A percentile compares a stretch with the other conserved stretches of the same genome.
These are phyloP conservation scores for Syndactyla subalaris DNA, from an alignment of 2,797 vertebrate genomes.

Conservation along the genomic window DNA sequence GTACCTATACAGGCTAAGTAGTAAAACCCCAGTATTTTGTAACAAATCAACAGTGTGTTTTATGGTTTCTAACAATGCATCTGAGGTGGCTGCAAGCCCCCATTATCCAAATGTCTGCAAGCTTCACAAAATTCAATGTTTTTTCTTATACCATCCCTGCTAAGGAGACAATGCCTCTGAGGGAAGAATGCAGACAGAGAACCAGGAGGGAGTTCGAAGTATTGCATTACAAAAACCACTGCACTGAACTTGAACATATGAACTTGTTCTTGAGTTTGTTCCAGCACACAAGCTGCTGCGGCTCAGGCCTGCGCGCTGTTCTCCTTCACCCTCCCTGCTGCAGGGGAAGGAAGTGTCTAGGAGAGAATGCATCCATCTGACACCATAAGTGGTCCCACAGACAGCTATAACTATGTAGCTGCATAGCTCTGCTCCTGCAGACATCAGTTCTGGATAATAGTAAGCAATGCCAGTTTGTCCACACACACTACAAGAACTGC, in stretches of 20 bases:
- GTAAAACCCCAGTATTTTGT: background rate
- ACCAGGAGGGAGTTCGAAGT: background rate
- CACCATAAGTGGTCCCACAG: background rate
- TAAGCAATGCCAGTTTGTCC: background rate
- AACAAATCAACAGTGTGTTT: background rate
- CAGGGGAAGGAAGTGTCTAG: accelerated
- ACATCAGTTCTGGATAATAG: background rate
- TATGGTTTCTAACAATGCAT: background rate
- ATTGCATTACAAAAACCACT: background rate
- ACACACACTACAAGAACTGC: background rate
- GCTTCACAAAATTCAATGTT: background rate
- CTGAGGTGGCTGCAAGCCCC: background rate
- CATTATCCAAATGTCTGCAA: background rate
- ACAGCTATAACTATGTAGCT: background rate
- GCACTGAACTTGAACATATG: background rate
- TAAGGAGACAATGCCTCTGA: background rate
- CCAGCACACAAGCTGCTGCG: background rate
- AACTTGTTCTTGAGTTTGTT: background rate
- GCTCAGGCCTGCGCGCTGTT: background rate
- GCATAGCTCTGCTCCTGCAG: background rate
- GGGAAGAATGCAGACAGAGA: background rate
- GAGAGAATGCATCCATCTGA: background rate
- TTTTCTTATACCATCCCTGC: background rate
- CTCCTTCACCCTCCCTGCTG: background rate
- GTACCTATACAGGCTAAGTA: background rate